These are phyloP conservation scores for Siniperca scherzeri DNA, from an alignment of 2,797 vertebrate genomes.

Conservation along the genomic window DNA sequence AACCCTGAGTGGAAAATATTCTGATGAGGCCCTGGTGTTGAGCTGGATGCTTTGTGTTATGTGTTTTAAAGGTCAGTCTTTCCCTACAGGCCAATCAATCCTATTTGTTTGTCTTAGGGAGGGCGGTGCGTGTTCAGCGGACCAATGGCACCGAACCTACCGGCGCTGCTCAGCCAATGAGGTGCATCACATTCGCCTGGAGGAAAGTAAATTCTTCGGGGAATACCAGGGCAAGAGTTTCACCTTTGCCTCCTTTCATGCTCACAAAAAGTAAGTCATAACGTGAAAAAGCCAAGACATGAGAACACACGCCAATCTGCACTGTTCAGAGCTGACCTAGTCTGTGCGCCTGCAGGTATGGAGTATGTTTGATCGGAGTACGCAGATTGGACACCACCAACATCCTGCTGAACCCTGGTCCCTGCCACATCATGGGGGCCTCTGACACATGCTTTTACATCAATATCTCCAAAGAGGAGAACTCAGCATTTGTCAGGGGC, in stretches of 20 bases:
- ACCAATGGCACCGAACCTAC: slow-evolving; percentile 91
- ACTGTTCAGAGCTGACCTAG: background rate
- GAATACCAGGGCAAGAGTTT: slow-evolving; percentile 92
- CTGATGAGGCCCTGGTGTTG: slow-evolving; percentile 18
- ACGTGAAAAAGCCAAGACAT: slow-evolving; percentile 2
- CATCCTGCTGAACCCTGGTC: slow-evolving; percentile 89
- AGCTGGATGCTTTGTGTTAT: slow-evolving; percentile 37
- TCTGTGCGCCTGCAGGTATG: slow-evolving; percentile 81
- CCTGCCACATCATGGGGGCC: slow-evolving; percentile 89
- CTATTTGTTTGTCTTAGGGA: slow-evolving; percentile 74
- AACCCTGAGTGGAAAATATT: slow-evolving; percentile 48
- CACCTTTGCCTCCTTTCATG: slow-evolving; percentile 91
- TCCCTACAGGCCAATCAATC: slow-evolving; percentile 47
- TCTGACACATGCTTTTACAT: slow-evolving; percentile 91
- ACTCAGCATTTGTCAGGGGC: slow-evolving; percentile 89
- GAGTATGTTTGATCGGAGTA: slow-evolving; percentile 89
- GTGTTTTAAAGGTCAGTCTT: slow-evolving; percentile 69
- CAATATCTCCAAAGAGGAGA: slow-evolving; percentile 92
- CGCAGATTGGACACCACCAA: slow-evolving; percentile 87
- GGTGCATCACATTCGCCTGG: slow-evolving; percentile 90
- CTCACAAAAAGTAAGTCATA: slow-evolving; percentile 89
- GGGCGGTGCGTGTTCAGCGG: slow-evolving; percentile 83
- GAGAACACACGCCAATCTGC: background rate
- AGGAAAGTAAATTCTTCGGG: slow-evolving; percentile 91
- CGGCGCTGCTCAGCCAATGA: slow-evolving; percentile 90